phyloP scores from a whole-genome alignment of 2,797 vertebrate genomes.

The Morelia viridis region DNA sequence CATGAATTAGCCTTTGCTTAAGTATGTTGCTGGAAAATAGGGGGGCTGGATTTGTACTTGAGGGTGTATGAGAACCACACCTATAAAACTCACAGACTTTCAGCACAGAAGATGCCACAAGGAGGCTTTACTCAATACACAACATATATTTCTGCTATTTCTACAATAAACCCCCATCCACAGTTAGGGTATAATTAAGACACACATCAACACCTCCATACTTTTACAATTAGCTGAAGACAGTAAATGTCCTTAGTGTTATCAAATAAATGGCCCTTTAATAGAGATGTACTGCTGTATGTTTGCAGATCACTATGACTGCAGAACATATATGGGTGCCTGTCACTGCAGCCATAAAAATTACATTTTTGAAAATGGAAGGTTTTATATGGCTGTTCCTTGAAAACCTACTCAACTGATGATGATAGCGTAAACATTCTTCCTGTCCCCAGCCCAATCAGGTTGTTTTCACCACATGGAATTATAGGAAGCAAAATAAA shows the following conservation, averaged over 20 bases:
- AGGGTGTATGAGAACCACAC: neutral
- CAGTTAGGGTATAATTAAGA: neutral
- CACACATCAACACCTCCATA: neutral
- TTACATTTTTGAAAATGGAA: neutral
- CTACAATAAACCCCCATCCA: neutral
- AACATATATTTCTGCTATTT: neutral
- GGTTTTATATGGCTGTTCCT: neutral
- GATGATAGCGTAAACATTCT: neutral
- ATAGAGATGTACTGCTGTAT: too few species aligned
- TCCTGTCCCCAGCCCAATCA: neutral
- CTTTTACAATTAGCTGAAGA: neutral
- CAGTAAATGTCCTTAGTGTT: neutral
- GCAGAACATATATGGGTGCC: neutral
- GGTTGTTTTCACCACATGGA: neutral
- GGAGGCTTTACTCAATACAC: neutral
- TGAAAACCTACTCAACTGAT: neutral
- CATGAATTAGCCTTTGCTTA: neutral
- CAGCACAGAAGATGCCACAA: neutral
- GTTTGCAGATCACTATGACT: neutral
- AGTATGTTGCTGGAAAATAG: neutral
- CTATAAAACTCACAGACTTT: neutral
- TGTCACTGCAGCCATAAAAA: neutral
- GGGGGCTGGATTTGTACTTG: neutral
- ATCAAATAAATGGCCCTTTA: neutral
- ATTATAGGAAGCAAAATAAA: neutral